Evolutionary conservation across 2,888 invertebrate species (phyloP).

Genomic region (Bembecia ichneumoniformis): DNA sequence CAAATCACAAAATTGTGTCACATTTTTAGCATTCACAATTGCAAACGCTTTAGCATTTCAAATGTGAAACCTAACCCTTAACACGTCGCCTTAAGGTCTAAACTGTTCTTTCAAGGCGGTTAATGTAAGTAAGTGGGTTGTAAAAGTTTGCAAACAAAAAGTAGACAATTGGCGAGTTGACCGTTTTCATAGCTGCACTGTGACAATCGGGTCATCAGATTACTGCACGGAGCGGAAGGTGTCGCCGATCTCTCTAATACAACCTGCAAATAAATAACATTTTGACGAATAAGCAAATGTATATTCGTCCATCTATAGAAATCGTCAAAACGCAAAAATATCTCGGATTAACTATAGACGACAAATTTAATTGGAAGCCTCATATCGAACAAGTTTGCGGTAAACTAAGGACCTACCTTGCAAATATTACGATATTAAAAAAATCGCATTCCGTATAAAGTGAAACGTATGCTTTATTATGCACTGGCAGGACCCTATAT

Average conservation of each 20-base stretch:
- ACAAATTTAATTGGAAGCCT: no score
- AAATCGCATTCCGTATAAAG: no score
- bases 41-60: not conserved
- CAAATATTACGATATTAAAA: no score
- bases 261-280: not conserved
- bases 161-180: conserved; percentile 41
- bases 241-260: not conserved
- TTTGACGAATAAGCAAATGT: no score
- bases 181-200: conserved; percentile 14
- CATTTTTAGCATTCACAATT: not conserved
- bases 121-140: not conserved
- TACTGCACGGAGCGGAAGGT: conserved; percentile 6
- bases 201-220: conserved; percentile 22
- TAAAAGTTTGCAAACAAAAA: conserved; percentile 40
- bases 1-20: not conserved
- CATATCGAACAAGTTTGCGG: no score
- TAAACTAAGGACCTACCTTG: no score
- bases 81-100: not conserved
- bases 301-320: no score
- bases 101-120: not conserved
- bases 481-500: no score
- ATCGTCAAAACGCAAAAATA: no score
- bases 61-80: not conserved
- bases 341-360: no score
- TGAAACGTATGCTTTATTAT: no score